Percentiles rank a stretch among this genome's conserved stretches.
Evolutionary conservation across 1,140 invertebrate genomes (phyloP).

Genomic region (Drosophila athabasca): DNA sequence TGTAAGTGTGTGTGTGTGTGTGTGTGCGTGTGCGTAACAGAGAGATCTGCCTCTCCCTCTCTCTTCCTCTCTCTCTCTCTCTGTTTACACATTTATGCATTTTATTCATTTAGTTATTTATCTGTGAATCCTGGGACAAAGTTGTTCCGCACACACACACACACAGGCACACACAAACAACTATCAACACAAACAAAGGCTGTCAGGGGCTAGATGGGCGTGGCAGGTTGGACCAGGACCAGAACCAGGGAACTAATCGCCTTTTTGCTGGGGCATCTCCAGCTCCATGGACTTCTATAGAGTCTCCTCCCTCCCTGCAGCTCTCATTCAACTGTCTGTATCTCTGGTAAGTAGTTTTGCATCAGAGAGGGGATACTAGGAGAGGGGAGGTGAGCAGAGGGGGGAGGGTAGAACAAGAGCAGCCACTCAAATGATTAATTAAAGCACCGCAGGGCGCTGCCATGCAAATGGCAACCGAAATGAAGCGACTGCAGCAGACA

Average conservation of each 20-base stretch:
- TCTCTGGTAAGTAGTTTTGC: slow-evolving; percentile 66
- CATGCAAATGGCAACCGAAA: slow-evolving; percentile 79
- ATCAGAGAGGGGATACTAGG: slow-evolving; percentile 19
- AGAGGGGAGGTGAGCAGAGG: too few species aligned
- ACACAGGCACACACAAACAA: slow-evolving; percentile 33
- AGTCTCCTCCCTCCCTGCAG: neutral
- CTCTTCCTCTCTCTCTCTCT: slow-evolving; percentile 20
- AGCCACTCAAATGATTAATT: slow-evolving; percentile 76
- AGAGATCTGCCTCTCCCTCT: neutral
- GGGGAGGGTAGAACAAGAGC: slow-evolving; percentile 10
- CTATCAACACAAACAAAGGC: slow-evolving; percentile 48
- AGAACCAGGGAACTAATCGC: slow-evolving; percentile 57
- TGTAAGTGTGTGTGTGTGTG: slow-evolving; percentile 24
- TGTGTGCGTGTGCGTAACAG: slow-evolving; percentile 22
- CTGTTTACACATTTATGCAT: slow-evolving; percentile 59
- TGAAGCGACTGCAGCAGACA: slow-evolving; percentile 58
- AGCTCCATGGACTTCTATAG: slow-evolving; percentile 10
- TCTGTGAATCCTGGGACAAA: slow-evolving; percentile 56
- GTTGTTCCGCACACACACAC: slow-evolving; percentile 32
- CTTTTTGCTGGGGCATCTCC: slow-evolving; percentile 52
- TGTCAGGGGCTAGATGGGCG: slow-evolving; percentile 32
- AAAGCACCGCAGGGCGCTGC: slow-evolving; percentile 67
- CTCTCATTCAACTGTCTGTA: slow-evolving; percentile 15
- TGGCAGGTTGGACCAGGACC: slow-evolving; percentile 27
- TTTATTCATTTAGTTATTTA: slow-evolving; percentile 70